Conservation (phyloP, 2,113 vertebrate genomes). For the Rhizomys pruinosus region DNA sequence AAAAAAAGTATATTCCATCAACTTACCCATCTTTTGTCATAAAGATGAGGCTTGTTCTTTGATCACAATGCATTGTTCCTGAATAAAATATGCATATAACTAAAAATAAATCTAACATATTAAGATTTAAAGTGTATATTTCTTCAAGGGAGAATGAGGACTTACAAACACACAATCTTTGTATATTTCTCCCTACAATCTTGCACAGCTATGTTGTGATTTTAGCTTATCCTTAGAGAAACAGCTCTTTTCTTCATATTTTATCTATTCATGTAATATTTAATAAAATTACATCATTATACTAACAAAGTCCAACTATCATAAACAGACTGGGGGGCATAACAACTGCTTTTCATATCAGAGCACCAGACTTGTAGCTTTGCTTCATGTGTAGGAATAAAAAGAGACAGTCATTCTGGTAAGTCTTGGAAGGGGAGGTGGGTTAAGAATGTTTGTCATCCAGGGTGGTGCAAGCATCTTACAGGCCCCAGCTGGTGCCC, state of each 20-base stretch:
- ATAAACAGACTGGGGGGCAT: background rate
- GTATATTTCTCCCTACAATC: background rate
- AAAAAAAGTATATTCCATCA: background rate
- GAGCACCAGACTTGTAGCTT: background rate
- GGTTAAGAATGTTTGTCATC: slow-evolving; percentile 5
- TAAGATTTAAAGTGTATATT: background rate
- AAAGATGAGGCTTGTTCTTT: background rate
- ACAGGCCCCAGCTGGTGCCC: slow-evolving; percentile 22
- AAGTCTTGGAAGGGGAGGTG: background rate
- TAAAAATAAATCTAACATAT: no score
- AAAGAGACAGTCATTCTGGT: background rate
- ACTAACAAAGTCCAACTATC: slow-evolving; percentile 44
- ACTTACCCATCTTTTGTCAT: background rate
- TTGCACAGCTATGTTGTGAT: background rate
- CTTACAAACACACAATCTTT: background rate
- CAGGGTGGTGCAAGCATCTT: background rate
- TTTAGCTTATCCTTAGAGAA: slow-evolving; percentile 26
- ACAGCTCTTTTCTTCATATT: slow-evolving; percentile 22
- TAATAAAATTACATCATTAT: slow-evolving; percentile 54
- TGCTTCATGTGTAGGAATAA: background rate
- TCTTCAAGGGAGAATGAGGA: slow-evolving; percentile 45
- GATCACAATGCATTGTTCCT: background rate
- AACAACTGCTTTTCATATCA: slow-evolving; percentile 5
- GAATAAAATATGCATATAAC: background rate
- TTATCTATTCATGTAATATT: slow-evolving; percentile 43